Conservation (phyloP, 2,113 vertebrate species). For the Sigmodon hispidus region DNA sequence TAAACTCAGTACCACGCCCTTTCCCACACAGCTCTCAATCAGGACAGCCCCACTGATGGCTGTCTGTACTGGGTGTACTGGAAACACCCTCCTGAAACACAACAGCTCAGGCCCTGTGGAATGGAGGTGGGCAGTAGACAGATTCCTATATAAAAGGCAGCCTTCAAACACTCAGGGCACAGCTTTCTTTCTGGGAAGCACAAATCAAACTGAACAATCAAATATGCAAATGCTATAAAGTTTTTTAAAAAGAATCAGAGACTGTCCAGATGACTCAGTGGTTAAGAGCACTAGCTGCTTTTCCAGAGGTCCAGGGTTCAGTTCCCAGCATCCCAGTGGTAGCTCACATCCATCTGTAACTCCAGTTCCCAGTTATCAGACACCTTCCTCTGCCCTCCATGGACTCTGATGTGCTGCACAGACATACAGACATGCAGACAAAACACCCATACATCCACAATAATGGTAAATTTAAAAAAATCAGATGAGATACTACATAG, state of each 20-base stretch:
- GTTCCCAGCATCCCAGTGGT: neutral
- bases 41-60: neutral
- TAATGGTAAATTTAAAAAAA: neutral
- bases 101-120: neutral
- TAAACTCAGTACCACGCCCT: neutral
- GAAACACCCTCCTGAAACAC: neutral
- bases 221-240: neutral
- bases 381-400: neutral
- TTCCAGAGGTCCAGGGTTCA: neutral
- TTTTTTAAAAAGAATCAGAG: neutral
- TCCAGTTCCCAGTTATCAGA: neutral
- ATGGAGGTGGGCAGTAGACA: neutral
- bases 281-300: neutral
- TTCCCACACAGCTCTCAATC: no score
- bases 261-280: neutral
- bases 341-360: neutral
- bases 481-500: neutral
- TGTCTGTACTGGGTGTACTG: neutral
- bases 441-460: neutral
- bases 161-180: neutral
- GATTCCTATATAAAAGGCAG: neutral
- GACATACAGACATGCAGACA: neutral
- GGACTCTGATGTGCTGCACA: neutral
- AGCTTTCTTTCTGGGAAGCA: neutral
- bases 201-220: neutral